Evolutionary conservation across 2,888 invertebrate genomes (phyloP).

Genomic region (Rutpela maculata): DNA sequence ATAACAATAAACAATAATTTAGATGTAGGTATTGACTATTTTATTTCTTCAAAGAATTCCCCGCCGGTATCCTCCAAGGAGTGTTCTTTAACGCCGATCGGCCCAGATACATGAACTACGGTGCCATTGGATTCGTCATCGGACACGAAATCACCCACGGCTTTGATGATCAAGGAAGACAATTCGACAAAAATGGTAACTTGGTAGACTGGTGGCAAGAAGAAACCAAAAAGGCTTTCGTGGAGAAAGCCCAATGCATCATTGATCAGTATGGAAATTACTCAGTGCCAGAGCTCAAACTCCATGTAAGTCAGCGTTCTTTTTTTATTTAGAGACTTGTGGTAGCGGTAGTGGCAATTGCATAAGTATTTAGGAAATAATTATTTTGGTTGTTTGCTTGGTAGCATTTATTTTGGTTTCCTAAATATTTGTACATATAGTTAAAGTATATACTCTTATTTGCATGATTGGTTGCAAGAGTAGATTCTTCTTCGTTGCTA

Average conservation of each 20-base stretch:
- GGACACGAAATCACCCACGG: slow-evolving; percentile 96
- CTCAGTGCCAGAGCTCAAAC: slow-evolving; percentile 84
- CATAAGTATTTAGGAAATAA: slow-evolving; percentile 22
- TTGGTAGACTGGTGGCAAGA: slow-evolving; percentile 95
- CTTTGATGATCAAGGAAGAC: slow-evolving; percentile 92
- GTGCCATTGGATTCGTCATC: slow-evolving; percentile 93
- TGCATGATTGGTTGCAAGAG: slow-evolving; percentile 29
- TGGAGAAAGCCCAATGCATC: slow-evolving; percentile 91
- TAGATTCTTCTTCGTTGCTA: slow-evolving; percentile 21
- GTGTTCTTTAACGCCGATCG: slow-evolving; percentile 92
- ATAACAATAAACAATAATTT: too few species aligned
- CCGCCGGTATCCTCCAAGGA: slow-evolving; percentile 94
- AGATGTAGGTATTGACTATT: background rate
- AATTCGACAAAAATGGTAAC: slow-evolving; percentile 94
- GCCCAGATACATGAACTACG: slow-evolving; percentile 94
- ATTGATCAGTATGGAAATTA: slow-evolving; percentile 96
- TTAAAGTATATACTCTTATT: slow-evolving; percentile 11
- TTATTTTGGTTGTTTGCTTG: background rate
- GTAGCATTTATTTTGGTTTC: background rate
- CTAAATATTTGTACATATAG: slow-evolving; percentile 13
- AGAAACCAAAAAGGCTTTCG: slow-evolving; percentile 87
- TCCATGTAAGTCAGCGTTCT: slow-evolving; percentile 79
- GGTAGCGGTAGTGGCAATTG: background rate
- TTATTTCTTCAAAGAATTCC: slow-evolving; percentile 82
- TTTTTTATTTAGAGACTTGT: background rate